Evolutionary conservation across 92 coral and sea anemone genomes (phyloP), one percentile per base, ranked within the genome.

Genomic region (Actinernus sp.): DNA sequence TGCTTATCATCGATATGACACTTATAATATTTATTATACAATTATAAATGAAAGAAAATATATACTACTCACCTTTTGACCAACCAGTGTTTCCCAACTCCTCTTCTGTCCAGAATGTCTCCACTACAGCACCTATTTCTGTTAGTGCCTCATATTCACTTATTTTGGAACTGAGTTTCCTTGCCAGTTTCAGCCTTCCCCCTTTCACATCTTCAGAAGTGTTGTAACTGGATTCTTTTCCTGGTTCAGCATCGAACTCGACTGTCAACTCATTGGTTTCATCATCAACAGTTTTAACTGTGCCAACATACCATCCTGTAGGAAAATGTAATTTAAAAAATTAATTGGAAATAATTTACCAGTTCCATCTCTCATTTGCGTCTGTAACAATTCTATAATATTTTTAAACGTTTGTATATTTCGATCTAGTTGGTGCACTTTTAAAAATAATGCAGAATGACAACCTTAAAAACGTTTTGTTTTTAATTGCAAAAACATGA

Each of bases 241-340:
- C 59, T 26, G 3, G 38, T 37, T 71, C 78, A 6, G 64, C 37
- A 22, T 71, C 34, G 45, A 71, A 71, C 54, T 71, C 66, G 3
- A 71, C 30, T 29, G 26, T 58, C 41, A 55, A 34, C 19, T 21
- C 55, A 45, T 70, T 41, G 19, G 24, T 47, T n/a, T n/a, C n/a
- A n/a, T n/a, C n/a, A 39, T 57, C 67, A 24, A 50, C 55, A 16
- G 22, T 37, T 39, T 44, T 70, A 23, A 70, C 78, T 27, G 63
- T 46, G 20, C 78, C 78, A 26, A 58, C 64, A 70, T 70, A 70
- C 78, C 68, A 71, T 13, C 76, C 76, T 69, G 28, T 43, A 23
- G 49, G 32, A 52, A 49, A 27, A 37, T 20, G 33, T 49, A 28
- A 49, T 50, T 50, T 3, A 67, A 52, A 34, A 31, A 41, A 38